These are phyloP conservation scores for Exephanes ischioxanthus DNA, from an alignment of 2,888 invertebrate species.

Conservation along the genomic window DNA sequence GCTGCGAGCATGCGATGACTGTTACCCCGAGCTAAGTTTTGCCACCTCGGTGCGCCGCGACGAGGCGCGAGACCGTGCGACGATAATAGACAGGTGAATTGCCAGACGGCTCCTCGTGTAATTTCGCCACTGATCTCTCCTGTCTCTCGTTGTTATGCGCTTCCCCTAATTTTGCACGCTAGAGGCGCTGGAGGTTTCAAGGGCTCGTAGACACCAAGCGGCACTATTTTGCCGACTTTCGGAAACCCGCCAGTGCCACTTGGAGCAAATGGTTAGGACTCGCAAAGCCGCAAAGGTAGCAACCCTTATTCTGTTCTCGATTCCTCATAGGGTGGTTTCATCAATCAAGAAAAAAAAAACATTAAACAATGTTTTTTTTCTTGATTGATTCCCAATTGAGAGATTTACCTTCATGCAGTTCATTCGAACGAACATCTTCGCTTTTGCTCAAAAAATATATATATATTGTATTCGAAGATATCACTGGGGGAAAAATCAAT, in stretches of 20 bases:
- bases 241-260: too few species aligned
- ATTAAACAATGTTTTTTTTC: not conserved
- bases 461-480: not conserved
- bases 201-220: not conserved
- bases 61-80: constrained; percentile 29
- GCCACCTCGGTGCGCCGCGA: constrained; percentile 34
- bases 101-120: constrained; percentile 42
- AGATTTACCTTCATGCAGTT: not conserved
- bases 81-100: constrained; percentile 56
- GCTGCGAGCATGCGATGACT: constrained; percentile 18
- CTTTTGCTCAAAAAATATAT: not conserved
- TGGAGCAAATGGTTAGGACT: too few species aligned
- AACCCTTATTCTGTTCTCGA: not conserved
- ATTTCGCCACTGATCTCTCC: constrained; percentile 38
- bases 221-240: too few species aligned
- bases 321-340: not conserved
- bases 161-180: not conserved
- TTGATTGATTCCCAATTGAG: not conserved
- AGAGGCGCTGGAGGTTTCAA: not conserved
- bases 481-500: not conserved
- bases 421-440: not conserved
- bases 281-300: not conserved
- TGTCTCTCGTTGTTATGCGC: not conserved
- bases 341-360: too few species aligned
- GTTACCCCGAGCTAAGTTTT: constrained; percentile 41